A percentile compares a stretch with the other conserved stretches of the same genome.
These are phyloP conservation scores for Threskiornis aethiopicus DNA, from an alignment of 2,797 vertebrate species.

Conservation along the genomic window DNA sequence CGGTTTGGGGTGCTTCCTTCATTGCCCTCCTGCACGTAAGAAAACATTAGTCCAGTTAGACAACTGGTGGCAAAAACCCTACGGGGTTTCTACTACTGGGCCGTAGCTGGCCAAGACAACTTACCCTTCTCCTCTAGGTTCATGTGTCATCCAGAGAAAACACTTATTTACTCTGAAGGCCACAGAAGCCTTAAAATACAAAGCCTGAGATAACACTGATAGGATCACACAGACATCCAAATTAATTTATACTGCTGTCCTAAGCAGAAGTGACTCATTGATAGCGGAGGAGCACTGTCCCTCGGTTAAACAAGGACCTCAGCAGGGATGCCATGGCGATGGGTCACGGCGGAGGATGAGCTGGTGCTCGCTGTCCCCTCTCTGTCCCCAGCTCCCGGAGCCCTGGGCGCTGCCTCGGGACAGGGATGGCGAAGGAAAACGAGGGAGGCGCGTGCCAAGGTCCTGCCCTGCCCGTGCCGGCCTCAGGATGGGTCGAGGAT, in stretches of 20 bases:
- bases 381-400: not conserved
- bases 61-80: conserved; percentile 14
- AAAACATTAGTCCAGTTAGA: not conserved
- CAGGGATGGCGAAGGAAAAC: fast-evolving
- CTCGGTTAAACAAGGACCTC: not conserved
- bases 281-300: not conserved
- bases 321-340: not conserved
- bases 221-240: conserved; percentile 52
- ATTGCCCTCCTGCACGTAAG: not conserved
- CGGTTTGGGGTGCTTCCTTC: not conserved
- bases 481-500: not conserved
- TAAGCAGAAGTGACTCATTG: not conserved
- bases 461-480: not conserved
- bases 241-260: conserved; percentile 1
- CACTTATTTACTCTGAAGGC: conserved; percentile 48
- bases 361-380: not conserved
- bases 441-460: fast-evolving
- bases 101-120: not conserved
- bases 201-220: not conserved
- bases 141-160: not conserved
- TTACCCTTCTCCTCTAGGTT: not conserved
- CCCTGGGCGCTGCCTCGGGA: fast-evolving
- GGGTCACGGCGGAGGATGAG: not conserved
- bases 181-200: not conserved
- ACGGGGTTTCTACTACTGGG: not conserved